Evolutionary conservation across 2,797 vertebrate genomes (phyloP), one percentile per base, ranked within the genome.

Genomic region (Pachyuromys duprasi): DNA sequence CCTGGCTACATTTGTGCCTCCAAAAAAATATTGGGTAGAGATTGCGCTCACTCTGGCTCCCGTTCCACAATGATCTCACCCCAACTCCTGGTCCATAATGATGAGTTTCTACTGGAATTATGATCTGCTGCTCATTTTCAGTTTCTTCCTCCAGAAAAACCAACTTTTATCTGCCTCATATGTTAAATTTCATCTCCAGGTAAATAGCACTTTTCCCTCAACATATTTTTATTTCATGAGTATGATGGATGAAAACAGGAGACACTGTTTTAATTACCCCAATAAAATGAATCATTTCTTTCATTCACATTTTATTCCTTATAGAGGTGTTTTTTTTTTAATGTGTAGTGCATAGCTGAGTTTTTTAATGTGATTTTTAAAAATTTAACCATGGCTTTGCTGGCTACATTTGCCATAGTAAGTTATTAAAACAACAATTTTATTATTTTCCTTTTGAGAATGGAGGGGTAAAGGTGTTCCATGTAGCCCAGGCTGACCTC

Each of bases 21-120:
- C 91, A 95, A 97, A 97, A 95, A 96, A 97, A 97, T 97, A 98
- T 95, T 96, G 97, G 97, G 97, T 96, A 96, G 97, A 95, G 90
- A 90, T n/a, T 90, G 96, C 49, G 63, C 87, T 97, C 95, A 86
- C 62, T 94, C 95, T 94, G 96, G 89, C 95, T 97, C 95, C 84
- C 39, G 94, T 98, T 96, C 92, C 94, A 95, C 5, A 62, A 96
- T 97, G 92, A 97, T 92, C 93, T 97, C 97, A 97, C 91, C 96
- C 93, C 17, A 62, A 60, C 94, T 96, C 96, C 94, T 96, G 97
- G 96, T 94, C 93, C 96, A 97, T 65, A 97, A 97, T 98, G 94
- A 97, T 98, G 65, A 97, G 90, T 53, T 97, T 97, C 87, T 96
- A 96, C 0, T 89, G 98, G 95, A 97, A 96, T 98, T 95, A 97